Percentiles rank a stretch among this genome's conserved stretches.
These are phyloP conservation scores for Athalia cordata DNA, from an alignment of 2,888 invertebrate species.

Conservation along the genomic window DNA sequence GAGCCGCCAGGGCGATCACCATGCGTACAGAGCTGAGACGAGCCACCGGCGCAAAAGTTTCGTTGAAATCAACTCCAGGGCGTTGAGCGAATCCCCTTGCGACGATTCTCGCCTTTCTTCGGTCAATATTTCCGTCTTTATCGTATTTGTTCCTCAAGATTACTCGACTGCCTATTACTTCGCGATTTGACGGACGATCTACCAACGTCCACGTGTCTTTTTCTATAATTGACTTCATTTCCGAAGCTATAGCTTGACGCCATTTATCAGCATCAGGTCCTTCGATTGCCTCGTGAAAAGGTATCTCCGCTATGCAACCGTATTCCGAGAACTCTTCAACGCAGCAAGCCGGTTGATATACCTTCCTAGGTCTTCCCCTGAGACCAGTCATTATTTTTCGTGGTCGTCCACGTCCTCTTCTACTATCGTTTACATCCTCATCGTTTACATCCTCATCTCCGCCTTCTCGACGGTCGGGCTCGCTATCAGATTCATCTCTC, in stretches of 20 bases:
- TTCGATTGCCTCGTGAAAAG: constrained; percentile 42
- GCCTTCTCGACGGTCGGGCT: too few relatives aligned
- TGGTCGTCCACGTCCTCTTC: too few relatives aligned
- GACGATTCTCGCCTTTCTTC: constrained; percentile 53
- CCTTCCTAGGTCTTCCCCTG: too few relatives aligned
- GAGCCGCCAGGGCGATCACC: constrained; percentile 52
- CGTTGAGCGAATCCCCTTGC: constrained; percentile 52
- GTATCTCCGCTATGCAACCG: constrained; percentile 47
- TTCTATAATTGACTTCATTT: constrained; percentile 51
- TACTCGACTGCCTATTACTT: constrained; percentile 47
- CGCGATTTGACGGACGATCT: constrained; percentile 45
- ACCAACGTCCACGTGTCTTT: constrained; percentile 56
- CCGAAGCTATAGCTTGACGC: constrained; percentile 51
- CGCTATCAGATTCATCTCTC: too few relatives aligned
- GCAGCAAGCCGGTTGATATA: too few relatives aligned
- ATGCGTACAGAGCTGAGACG: constrained; percentile 52
- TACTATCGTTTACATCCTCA: too few relatives aligned
- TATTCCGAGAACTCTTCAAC: too few relatives aligned
- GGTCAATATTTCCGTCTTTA: constrained; percentile 49
- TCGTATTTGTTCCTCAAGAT: constrained; percentile 52
- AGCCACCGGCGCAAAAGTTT: constrained; percentile 54
- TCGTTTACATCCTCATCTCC: too few relatives aligned
- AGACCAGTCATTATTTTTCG: too few relatives aligned
- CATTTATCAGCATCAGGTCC: constrained; percentile 49
- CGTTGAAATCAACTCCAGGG: constrained; percentile 52